Evolutionary conservation across 2,113 vertebrate genomes (phyloP).

Genomic region (Salvator merianae): DNA sequence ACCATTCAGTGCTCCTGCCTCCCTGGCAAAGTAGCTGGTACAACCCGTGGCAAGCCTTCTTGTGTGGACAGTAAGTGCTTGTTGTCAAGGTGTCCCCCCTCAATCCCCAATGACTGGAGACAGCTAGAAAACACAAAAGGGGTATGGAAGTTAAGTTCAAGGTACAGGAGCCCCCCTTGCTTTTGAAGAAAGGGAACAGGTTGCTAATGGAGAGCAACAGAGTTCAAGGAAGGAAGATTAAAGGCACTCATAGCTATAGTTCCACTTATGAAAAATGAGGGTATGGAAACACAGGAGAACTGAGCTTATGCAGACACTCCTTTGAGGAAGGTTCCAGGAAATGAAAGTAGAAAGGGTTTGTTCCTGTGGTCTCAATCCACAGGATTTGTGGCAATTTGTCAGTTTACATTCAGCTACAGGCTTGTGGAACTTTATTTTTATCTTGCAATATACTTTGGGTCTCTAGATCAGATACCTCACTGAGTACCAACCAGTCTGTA

Average conservation of each 20-base stretch:
- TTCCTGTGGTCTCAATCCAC: too few species aligned
- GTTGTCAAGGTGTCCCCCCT: not conserved
- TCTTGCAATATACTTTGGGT: not conserved
- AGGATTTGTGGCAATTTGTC: too few species aligned
- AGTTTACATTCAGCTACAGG: not conserved
- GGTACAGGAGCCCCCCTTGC: not conserved
- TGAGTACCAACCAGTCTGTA: not conserved
- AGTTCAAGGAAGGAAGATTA: not conserved
- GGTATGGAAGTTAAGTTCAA: too few species aligned
- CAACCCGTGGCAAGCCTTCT: slow-evolving; percentile 82
- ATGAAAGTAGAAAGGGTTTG: not conserved
- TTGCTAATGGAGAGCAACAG: not conserved
- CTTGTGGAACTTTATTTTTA: not conserved
- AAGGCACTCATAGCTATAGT: not conserved
- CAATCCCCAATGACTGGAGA: not conserved
- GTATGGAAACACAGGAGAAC: too few species aligned
- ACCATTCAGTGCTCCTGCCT: slow-evolving; percentile 86
- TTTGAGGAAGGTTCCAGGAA: not conserved
- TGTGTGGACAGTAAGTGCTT: slow-evolving; percentile 62
- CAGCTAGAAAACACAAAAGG: not conserved
- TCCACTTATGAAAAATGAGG: not conserved
- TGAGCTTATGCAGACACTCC: too few species aligned
- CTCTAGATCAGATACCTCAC: not conserved
- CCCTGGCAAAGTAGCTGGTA: slow-evolving; percentile 84
- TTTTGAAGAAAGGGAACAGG: not conserved